These are phyloP conservation scores for Passerculus sandwichensis DNA, from an alignment of 2,797 vertebrate genomes.

Conservation along the genomic window DNA sequence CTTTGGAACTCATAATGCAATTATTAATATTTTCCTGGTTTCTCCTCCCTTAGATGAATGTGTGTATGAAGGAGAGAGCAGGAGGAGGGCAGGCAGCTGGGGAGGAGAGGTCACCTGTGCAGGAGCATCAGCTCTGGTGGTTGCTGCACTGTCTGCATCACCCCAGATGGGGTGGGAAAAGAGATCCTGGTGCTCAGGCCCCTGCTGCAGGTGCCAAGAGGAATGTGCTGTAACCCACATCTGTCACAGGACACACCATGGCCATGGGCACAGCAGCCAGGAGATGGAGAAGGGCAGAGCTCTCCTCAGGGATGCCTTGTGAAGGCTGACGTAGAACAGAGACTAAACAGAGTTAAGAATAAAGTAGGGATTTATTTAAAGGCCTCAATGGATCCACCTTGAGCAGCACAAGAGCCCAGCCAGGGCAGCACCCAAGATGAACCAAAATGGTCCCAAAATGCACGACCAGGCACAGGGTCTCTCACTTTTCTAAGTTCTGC, in stretches of 20 bases:
- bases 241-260: neutral
- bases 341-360: neutral
- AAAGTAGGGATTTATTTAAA: neutral
- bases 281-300: neutral
- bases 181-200: neutral
- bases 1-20: neutral
- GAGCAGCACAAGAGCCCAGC: neutral
- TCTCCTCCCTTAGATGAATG: neutral
- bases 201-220: neutral
- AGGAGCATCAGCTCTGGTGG: accelerated
- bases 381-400: neutral
- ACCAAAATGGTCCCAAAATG: neutral
- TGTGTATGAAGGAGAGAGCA: neutral
- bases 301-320: neutral
- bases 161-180: accelerated
- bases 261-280: neutral
- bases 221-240: neutral
- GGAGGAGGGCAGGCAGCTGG: neutral
- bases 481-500: neutral
- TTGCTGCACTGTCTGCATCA: accelerated
- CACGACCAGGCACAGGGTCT: accelerated
- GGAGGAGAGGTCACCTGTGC: neutral
- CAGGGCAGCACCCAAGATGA: no score
- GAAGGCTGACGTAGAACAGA: neutral
- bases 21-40: neutral